Conservation (phyloP, 2,797 vertebrate genomes). For the Melanotaenia trifasciata region DNA sequence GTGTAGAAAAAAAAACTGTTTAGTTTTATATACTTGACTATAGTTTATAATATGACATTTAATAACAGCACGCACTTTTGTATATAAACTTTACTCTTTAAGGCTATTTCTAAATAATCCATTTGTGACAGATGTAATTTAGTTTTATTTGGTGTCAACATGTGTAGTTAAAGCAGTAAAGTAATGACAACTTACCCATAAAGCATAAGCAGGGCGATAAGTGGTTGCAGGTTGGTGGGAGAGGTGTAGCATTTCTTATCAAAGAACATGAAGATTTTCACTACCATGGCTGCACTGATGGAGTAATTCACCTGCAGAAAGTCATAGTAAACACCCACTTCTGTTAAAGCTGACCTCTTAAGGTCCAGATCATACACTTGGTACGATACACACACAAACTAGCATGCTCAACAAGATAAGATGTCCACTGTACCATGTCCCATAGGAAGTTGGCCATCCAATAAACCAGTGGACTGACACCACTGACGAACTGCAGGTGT, state of each 20-base stretch:
- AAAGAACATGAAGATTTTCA: conserved; percentile 90
- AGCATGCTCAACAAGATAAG: background rate
- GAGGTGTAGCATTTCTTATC: conserved; percentile 94
- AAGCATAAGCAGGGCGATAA: conserved; percentile 86
- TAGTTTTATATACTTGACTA: background rate
- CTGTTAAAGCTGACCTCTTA: background rate
- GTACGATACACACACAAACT: too few species aligned
- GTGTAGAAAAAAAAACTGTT: too few species aligned
- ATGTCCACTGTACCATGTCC: conserved; percentile 89
- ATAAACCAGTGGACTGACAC: conserved; percentile 90
- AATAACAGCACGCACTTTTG: background rate
- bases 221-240: conserved; percentile 86
- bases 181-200: conserved; percentile 67
- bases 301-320: conserved; percentile 88
- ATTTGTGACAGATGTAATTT: background rate
- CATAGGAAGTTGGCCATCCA: conserved; percentile 94
- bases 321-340: background rate
- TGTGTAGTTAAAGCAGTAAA: background rate
- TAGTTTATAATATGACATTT: background rate
- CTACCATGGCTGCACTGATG: conserved; percentile 89
- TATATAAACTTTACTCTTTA: background rate
- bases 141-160: background rate
- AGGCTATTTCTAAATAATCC: background rate
- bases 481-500: conserved; percentile 95
- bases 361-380: background rate